These are phyloP conservation scores for Pammene aurita DNA, from an alignment of 2,888 invertebrate genomes.

Conservation along the genomic window DNA sequence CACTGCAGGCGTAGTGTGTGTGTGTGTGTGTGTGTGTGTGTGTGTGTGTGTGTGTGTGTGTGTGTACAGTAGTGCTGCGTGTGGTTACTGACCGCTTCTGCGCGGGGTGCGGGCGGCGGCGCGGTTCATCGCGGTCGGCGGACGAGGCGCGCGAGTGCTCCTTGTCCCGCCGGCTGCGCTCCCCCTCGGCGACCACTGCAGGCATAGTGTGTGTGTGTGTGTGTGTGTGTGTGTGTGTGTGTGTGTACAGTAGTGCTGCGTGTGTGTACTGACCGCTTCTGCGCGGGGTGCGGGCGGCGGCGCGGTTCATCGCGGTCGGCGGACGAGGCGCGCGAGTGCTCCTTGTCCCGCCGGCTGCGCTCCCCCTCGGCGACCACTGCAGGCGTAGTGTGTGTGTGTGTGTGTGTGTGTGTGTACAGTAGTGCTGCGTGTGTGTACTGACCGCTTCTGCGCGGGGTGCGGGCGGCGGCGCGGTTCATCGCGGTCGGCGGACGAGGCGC, in stretches of 20 bases:
- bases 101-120: slow-evolving; percentile 52
- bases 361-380: slow-evolving; percentile 71
- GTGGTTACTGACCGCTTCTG: slow-evolving; percentile 49
- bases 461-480: slow-evolving; percentile 57
- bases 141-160: slow-evolving; percentile 57
- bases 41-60: too few species aligned
- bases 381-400: slow-evolving; percentile 42
- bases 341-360: slow-evolving; percentile 75
- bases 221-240: too few species aligned
- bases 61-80: too few species aligned
- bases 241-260: too few species aligned
- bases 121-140: slow-evolving; percentile 59
- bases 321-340: slow-evolving; percentile 45
- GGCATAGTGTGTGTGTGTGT: slow-evolving; percentile 46
- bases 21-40: too few species aligned
- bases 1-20: slow-evolving; percentile 70
- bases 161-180: slow-evolving; percentile 71
- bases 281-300: slow-evolving; percentile 48
- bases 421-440: slow-evolving; percentile 28
- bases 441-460: slow-evolving; percentile 47
- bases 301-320: slow-evolving; percentile 56
- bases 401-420: too few species aligned
- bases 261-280: slow-evolving; percentile 46
- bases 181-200: slow-evolving; percentile 74
- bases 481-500: slow-evolving; percentile 44